A percentile compares a stretch with the other conserved stretches of the same genome.
These are phyloP conservation scores for Tenebrio molitor DNA, from an alignment of 1,140 invertebrate genomes.

Conservation along the genomic window DNA sequence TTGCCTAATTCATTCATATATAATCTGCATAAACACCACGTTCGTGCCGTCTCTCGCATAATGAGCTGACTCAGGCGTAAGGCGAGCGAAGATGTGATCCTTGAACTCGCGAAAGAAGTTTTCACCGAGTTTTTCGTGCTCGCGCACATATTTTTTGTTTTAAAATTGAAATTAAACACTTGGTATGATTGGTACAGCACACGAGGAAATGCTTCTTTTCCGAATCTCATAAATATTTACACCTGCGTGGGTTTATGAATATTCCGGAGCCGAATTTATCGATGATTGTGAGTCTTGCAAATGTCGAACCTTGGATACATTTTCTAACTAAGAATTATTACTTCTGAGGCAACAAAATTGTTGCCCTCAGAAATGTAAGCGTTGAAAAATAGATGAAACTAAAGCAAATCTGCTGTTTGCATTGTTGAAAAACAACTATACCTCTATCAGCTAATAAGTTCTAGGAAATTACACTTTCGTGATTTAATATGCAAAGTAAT, in stretches of 20 bases:
- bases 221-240: not conserved
- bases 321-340: too few species aligned
- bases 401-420: too few species aligned
- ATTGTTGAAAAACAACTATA: too few species aligned
- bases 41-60: constrained; percentile 53
- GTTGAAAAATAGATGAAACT: too few species aligned
- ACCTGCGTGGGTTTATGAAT: not conserved
- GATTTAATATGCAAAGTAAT: constrained; percentile 34
- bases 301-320: not conserved
- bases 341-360: too few species aligned
- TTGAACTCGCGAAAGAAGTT: constrained; percentile 31
- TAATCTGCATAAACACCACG: constrained; percentile 54
- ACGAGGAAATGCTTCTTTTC: not conserved
- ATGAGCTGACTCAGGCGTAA: constrained; percentile 35
- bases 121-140: not conserved
- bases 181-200: not conserved
- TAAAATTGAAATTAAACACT: not conserved
- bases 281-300: constrained; percentile 5
- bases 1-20: constrained; percentile 51
- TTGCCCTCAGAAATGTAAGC: too few species aligned
- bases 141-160: too few species aligned
- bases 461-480: constrained; percentile 22
- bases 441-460: not conserved
- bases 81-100: constrained; percentile 25
- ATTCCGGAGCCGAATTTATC: not conserved